phyloP scores from a whole-genome alignment of 2,113 vertebrate species.

The Rostratula benghalensis region DNA sequence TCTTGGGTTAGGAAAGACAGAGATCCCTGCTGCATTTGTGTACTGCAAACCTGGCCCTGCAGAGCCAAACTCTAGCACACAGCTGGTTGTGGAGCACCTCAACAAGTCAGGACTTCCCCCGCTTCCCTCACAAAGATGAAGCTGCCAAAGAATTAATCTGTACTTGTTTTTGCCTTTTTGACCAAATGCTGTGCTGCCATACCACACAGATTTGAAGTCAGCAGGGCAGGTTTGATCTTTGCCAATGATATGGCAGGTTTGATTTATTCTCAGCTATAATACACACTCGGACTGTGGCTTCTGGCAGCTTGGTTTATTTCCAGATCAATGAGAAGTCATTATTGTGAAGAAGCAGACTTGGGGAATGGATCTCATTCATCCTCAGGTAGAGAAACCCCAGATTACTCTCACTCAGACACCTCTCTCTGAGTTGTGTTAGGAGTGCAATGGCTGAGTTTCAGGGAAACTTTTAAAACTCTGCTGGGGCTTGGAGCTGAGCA shows the following conservation, averaged over 20 bases:
- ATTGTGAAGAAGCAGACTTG: not conserved
- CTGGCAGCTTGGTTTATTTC: slow-evolving; percentile 23
- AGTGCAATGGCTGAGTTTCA: not conserved
- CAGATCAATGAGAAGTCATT: slow-evolving; percentile 22
- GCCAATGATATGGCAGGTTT: slow-evolving; percentile 31
- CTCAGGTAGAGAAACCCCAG: not conserved
- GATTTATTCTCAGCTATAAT: slow-evolving; percentile 50
- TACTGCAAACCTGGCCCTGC: not conserved
- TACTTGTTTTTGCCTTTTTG: not conserved
- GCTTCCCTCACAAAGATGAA: not conserved
- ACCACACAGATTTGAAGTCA: slow-evolving; percentile 25
- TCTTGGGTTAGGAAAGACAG: not conserved
- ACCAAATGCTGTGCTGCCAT: slow-evolving; percentile 37
- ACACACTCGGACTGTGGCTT: not conserved
- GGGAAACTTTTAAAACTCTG: not conserved
- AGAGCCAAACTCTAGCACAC: not conserved
- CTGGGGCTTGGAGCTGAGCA: not conserved
- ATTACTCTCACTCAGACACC: not conserved
- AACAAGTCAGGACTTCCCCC: not conserved
- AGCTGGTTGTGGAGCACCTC: not conserved
- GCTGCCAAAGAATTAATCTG: slow-evolving; percentile 11
- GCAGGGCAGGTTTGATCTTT: not conserved
- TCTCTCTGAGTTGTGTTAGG: not conserved
- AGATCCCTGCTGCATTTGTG: not conserved
- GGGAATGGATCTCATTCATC: not conserved